Conservation (phyloP, 1,140 invertebrate genomes). For the Cotesia chilonis region DNA sequence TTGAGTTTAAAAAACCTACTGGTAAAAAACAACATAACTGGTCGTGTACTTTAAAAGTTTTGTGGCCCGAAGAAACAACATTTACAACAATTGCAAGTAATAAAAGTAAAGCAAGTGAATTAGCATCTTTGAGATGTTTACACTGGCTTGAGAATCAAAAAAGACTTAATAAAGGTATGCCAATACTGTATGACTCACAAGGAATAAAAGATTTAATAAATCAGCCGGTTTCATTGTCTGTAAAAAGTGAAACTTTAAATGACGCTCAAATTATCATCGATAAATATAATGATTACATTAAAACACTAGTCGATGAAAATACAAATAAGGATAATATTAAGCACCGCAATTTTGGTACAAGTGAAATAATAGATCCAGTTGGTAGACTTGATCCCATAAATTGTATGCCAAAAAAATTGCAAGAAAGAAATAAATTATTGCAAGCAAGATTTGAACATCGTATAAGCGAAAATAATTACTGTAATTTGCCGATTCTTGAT, state of each 20-base stretch:
- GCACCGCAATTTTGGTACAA: background rate
- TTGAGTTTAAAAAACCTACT: background rate
- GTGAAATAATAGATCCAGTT: slow-evolving; percentile 35
- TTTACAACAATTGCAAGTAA: slow-evolving; percentile 42
- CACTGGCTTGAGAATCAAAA: slow-evolving; percentile 47
- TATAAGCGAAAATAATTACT: background rate
- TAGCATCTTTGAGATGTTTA: slow-evolving; percentile 49
- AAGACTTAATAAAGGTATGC: slow-evolving; percentile 43
- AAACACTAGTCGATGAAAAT: slow-evolving; percentile 14
- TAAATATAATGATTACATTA: slow-evolving; percentile 42
- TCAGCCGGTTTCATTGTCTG: slow-evolving; percentile 32
- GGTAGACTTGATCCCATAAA: slow-evolving; percentile 21
- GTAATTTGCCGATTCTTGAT: slow-evolving; percentile 30
- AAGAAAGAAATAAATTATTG: slow-evolving; percentile 27
- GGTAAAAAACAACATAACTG: slow-evolving; percentile 15
- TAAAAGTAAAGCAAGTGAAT: slow-evolving; percentile 42
- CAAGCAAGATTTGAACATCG: slow-evolving; percentile 20
- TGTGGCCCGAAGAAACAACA: slow-evolving; percentile 51
- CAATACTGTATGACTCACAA: slow-evolving; percentile 38
- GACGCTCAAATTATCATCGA: slow-evolving; percentile 44
- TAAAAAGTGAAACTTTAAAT: slow-evolving; percentile 40
- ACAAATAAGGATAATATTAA: background rate
- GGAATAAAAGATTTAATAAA: slow-evolving; percentile 25
- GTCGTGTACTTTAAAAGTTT: slow-evolving; percentile 43
- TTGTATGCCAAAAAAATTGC: background rate